Base-by-base conservation (phyloP, 2,888 invertebrate genomes). In the Netelia inedita region DNA sequence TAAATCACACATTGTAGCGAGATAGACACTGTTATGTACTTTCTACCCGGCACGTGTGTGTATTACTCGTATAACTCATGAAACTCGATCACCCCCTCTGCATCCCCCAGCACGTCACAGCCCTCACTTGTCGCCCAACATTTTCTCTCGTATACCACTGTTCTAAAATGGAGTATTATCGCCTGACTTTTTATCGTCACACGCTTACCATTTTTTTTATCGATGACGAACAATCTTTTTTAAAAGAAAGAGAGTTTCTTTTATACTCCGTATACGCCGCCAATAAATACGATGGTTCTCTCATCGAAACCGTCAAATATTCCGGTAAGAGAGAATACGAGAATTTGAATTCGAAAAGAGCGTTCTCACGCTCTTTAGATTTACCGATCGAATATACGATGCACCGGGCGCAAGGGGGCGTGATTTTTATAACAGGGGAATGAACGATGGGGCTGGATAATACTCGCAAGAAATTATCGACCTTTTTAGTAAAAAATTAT, bases 371-470 rank as follows among this genome's bases (percentile, higher is more conserved):
- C 85, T 85, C 71, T 85, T 82, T 85, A 89, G 89, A 89, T 90
- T 88, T 89, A 88, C 88, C 86, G 86, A 8, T 81, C 87, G 87
- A 57, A 71, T 55, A 90, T 89, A 87, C 88, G 88, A 83, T 86
- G 79, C 79, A 16, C 61, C 65, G 84, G 73, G 11, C 43, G 35
- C 14, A 55, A 55, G 82, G 84, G 85, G 86, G 87, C 88, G 86
- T 82, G 88, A 87, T 87, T 85, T 87, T 91, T 88, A 89, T 90
- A 43, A 59, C 59, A 89, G 88, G 16, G 50, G 41, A 82, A 91
- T 91, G 91, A 91, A 91, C 91, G 91, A 91, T 91, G 91, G 89
- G 59, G 43, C 90, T 90, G 89, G 88, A 89, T 89, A 89, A 90
- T 90, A 89, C 85, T 46, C 79, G 83, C 73, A 79, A 85, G 74